Evolutionary conservation across 2,797 vertebrate genomes (phyloP).

Genomic region (Fundulus diaphanus): DNA sequence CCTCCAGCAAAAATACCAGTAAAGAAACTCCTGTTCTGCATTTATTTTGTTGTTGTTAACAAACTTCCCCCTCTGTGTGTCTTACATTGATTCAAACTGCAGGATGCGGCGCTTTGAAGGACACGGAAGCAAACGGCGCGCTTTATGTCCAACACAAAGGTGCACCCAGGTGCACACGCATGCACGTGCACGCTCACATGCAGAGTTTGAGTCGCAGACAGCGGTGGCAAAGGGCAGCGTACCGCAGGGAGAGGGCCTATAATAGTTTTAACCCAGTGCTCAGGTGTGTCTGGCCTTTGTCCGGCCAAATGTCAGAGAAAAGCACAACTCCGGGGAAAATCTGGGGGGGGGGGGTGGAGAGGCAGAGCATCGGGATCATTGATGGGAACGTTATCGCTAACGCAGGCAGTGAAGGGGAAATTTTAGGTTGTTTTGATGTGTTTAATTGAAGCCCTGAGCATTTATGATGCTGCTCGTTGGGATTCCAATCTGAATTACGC

Average conservation of each 20-base stretch:
- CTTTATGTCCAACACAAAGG: slow-evolving; percentile 16
- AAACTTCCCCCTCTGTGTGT: not conserved
- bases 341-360: slow-evolving; percentile 21
- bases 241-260: slow-evolving; percentile 77
- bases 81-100: not conserved
- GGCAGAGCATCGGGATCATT: slow-evolving; percentile 5
- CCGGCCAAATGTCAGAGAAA: slow-evolving; percentile 85
- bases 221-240: slow-evolving; percentile 76
- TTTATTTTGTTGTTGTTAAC: not conserved
- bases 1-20: not conserved
- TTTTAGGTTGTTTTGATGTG: not conserved
- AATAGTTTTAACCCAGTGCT: slow-evolving; percentile 84
- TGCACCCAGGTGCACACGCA: slow-evolving; percentile 9
- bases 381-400: slow-evolving; percentile 19
- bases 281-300: slow-evolving; percentile 84
- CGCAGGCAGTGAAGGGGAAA: not conserved
- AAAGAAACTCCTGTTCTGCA: not conserved
- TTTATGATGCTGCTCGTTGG: too few species aligned
- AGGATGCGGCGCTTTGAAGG: not conserved
- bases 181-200: slow-evolving; percentile 20
- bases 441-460: too few species aligned
- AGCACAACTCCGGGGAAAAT: slow-evolving; percentile 72
- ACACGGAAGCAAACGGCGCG: not conserved
- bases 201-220: slow-evolving; percentile 66
- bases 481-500: not conserved